These are phyloP conservation scores for Malthinus seriepunctatus DNA, from an alignment of 2,888 invertebrate species.

Conservation along the genomic window DNA sequence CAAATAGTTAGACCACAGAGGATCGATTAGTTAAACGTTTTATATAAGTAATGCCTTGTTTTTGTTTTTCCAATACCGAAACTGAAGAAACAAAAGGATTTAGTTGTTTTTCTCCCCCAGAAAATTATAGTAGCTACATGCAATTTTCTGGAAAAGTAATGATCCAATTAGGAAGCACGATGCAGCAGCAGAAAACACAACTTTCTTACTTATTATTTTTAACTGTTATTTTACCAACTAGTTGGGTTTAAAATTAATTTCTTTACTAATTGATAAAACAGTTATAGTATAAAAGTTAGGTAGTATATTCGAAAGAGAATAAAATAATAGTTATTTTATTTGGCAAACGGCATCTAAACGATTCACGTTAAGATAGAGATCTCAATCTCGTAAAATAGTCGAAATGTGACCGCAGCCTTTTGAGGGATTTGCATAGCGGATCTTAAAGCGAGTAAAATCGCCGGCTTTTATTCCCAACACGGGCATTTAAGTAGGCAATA, in stretches of 20 bases:
- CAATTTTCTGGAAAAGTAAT: slow-evolving; percentile 7
- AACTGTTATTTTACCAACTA: background rate
- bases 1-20: too few species aligned
- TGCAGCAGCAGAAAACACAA: slow-evolving; percentile 1
- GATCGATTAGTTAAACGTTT: too few species aligned
- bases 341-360: slow-evolving; percentile 17
- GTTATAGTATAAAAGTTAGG: too few species aligned
- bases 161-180: slow-evolving; percentile 5
- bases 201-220: slow-evolving; percentile 6
- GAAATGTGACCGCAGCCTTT: slow-evolving; percentile 44
- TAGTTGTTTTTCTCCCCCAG: slow-evolving; percentile 7
- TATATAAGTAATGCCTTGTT: background rate
- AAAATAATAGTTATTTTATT: background rate
- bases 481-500: slow-evolving; percentile 40
- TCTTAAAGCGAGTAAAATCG: slow-evolving; percentile 35
- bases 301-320: background rate
- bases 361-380: slow-evolving; percentile 40
- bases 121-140: slow-evolving; percentile 5
- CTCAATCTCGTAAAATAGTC: slow-evolving; percentile 43
- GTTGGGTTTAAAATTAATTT: too few species aligned
- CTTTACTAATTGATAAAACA: too few species aligned
- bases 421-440: slow-evolving; percentile 40
- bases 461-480: slow-evolving; percentile 34
- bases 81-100: slow-evolving; percentile 5
- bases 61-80: slow-evolving; percentile 4